Base-by-base conservation (phyloP, 1,140 invertebrate genomes). In the Pollicipes pollicipes region DNA sequence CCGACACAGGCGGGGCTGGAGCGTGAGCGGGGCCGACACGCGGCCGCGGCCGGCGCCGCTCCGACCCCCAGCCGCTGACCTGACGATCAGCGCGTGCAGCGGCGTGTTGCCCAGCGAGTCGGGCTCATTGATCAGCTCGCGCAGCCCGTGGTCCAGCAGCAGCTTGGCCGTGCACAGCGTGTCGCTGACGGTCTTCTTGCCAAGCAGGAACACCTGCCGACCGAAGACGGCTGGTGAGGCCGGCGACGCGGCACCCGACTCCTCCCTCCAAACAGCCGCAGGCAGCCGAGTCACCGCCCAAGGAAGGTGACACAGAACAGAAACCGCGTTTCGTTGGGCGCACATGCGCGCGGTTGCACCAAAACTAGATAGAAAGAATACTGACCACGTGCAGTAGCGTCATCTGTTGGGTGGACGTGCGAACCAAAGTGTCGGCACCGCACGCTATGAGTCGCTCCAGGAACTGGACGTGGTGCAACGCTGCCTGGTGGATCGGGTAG, bases 321-420 rank as follows among this genome's bases (percentile, higher is more conserved):
- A n/a, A n/a, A n/a, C n/a, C n/a, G n/a, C n/a, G n/a, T n/a, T n/a
- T n/a, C n/a, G n/a, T n/a, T n/a, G n/a, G n/a, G n/a, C n/a, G n/a
- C n/a, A n/a, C n/a, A n/a, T n/a, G n/a, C n/a, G n/a, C n/a, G n/a
- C n/a, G n/a, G n/a, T n/a, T n/a, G n/a, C n/a, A n/a, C n/a, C n/a
- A n/a, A n/a, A n/a, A n/a, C n/a, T n/a, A n/a, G n/a, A n/a, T n/a
- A n/a, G n/a, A n/a, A n/a, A n/a, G n/a, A n/a, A n/a, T n/a, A 66
- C 64, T 66, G 13, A 87, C 83, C 72, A 88, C 84, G 78, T 88
- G 87, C 21, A 88, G 76, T 24, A 87, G 80, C 2, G 87, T 88
- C 85, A 88, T 87, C 76, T 88, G 87, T 76, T 88, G 86, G 3
- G 87, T 89, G 70, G 85, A 84, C 0, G 87, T 89, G 30, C 85